phyloP scores from a whole-genome alignment of 2,888 invertebrate species.

The Ptychoptera albimana region DNA sequence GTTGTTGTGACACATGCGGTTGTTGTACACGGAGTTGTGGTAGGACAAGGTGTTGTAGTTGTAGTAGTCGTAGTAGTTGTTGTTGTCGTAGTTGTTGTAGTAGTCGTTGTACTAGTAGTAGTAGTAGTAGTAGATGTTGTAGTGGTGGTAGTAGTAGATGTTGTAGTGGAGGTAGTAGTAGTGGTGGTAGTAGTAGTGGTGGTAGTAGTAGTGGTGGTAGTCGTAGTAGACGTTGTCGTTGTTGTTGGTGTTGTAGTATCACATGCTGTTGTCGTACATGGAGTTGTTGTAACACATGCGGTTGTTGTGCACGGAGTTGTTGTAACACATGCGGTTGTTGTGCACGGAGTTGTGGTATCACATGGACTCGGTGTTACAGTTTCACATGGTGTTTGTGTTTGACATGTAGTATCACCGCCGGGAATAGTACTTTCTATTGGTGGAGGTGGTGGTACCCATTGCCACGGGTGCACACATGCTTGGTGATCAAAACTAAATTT shows the following conservation, averaged over 20 bases:
- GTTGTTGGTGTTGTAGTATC: not conserved
- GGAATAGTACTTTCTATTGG: not conserved
- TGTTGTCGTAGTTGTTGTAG: not conserved
- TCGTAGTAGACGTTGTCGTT: not conserved
- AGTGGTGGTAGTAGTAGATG: conserved; percentile 3
- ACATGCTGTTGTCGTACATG: not conserved
- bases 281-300: too few relatives aligned
- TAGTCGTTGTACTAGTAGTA: conserved; percentile 1
- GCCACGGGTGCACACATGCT: conserved; percentile 14
- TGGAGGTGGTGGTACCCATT: conserved; percentile 6
- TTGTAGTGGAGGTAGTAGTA: not conserved
- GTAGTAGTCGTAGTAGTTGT: not conserved
- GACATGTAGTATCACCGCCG: not conserved
- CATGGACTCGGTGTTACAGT: not conserved
- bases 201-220: not conserved
- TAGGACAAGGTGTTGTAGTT: too few relatives aligned
- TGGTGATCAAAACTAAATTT: conserved; percentile 24
- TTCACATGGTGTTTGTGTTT: too few relatives aligned
- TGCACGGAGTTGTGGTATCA: not conserved
- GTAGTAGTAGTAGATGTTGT: conserved; percentile 7
- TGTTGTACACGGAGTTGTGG: not conserved
- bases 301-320: conserved; percentile 14
- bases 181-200: not conserved
- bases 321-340: conserved; percentile 13
- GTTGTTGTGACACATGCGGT: conserved; percentile 16